Percentiles rank a stretch among this genome's conserved stretches.
phyloP scores from a whole-genome alignment of 2,797 vertebrate species.

The Manis crassicaudata region DNA sequence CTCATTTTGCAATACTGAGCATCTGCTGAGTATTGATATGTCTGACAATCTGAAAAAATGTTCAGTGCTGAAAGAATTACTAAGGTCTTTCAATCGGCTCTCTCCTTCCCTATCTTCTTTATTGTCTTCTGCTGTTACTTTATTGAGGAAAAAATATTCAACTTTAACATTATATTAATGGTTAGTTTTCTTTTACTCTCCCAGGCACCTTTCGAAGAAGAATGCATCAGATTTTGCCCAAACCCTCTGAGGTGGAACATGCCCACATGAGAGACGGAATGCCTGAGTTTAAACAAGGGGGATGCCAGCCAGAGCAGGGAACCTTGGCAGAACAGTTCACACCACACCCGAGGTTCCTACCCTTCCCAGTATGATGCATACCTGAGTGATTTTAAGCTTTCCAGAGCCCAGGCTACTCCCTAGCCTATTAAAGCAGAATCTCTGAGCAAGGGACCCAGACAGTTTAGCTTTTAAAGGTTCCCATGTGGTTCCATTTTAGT shows the following conservation, averaged over 20 bases:
- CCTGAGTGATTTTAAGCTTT: not conserved
- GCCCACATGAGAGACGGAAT: not conserved
- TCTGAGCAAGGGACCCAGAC: not conserved
- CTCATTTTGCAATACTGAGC: not conserved
- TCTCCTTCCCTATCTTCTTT: not conserved
- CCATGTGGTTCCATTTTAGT: not conserved
- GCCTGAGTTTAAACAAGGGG: not conserved
- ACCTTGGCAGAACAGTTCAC: accelerated
- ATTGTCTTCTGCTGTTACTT: not conserved
- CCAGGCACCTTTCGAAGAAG: not conserved
- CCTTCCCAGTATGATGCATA: not conserved
- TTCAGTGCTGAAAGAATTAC: not conserved
- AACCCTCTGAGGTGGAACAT: too few relatives aligned
- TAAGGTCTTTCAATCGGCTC: not conserved
- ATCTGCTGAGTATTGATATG: not conserved
- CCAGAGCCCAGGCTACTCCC: not conserved
- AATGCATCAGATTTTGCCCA: not conserved
- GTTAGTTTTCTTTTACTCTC: not conserved
- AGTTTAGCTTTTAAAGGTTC: not conserved
- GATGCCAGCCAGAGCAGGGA: not conserved
- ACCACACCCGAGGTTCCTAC: not conserved
- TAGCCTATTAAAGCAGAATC: not conserved
- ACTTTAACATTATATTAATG: not conserved
- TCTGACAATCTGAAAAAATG: not conserved
- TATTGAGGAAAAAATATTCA: not conserved